Conservation (phyloP, 2,113 vertebrate genomes). For the Apteryx owenii region DNA sequence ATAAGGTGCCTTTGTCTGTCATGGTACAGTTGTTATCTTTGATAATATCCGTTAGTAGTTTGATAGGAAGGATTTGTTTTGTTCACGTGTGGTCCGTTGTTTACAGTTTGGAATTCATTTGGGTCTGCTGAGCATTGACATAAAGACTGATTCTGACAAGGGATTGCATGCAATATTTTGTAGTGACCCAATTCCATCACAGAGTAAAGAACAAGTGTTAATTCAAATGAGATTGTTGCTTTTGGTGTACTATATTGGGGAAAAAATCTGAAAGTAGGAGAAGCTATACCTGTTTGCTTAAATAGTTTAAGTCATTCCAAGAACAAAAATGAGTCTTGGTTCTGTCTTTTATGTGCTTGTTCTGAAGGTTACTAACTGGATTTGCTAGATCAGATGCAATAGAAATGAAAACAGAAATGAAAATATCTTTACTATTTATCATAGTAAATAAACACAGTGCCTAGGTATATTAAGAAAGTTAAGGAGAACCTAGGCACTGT, state of each 20-base stretch:
- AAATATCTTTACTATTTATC: not conserved
- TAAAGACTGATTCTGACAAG: not conserved
- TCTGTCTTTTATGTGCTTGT: not conserved
- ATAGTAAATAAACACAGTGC: not conserved
- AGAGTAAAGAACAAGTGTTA: not conserved
- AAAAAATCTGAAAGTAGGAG: not conserved
- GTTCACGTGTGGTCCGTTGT: not conserved
- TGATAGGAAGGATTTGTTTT: not conserved
- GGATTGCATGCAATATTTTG: not conserved
- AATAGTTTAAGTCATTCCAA: not conserved
- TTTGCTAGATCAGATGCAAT: not conserved
- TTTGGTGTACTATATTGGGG: not conserved
- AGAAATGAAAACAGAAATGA: not conserved
- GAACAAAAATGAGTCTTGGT: not conserved
- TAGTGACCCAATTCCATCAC: not conserved
- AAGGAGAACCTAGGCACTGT: too few species aligned
- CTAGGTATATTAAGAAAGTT: too few species aligned
- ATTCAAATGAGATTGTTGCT: not conserved
- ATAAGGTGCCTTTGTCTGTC: not conserved
- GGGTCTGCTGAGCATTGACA: not conserved
- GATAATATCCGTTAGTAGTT: not conserved
- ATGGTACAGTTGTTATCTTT: not conserved
- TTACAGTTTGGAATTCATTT: not conserved
- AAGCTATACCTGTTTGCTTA: not conserved
- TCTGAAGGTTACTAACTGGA: not conserved